These are phyloP conservation scores for Tachyglossus aculeatus DNA, from an alignment of 2,797 vertebrate genomes.

Conservation along the genomic window DNA sequence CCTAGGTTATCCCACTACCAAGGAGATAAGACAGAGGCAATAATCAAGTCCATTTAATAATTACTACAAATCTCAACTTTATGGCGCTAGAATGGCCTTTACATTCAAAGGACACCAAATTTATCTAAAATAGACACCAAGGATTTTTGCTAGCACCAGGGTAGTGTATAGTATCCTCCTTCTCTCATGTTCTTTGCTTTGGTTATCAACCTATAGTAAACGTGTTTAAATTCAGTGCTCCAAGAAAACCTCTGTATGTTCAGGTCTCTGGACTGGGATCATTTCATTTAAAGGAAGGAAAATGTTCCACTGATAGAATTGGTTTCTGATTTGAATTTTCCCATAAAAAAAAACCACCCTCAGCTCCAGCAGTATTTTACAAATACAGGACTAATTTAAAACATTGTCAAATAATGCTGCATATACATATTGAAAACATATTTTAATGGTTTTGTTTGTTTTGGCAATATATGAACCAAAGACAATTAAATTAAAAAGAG, in stretches of 20 bases:
- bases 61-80: constrained; percentile 19
- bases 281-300: constrained; percentile 15
- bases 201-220: background rate
- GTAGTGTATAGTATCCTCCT: constrained; percentile 1
- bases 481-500: constrained; percentile 70
- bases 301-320: background rate
- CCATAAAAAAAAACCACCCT: constrained; percentile 7
- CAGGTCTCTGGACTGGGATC: background rate
- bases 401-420: constrained; percentile 52
- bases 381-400: constrained; percentile 58
- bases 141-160: background rate
- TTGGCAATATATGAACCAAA: constrained; percentile 65
- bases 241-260: background rate
- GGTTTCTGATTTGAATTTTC: constrained; percentile 38
- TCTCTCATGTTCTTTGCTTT: constrained; percentile 22
- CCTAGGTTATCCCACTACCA: constrained; percentile 10
- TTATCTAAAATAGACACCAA: constrained; percentile 38
- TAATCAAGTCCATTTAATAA: constrained; percentile 24
- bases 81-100: constrained; percentile 32
- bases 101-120: constrained; percentile 37
- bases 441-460: constrained; percentile 68
- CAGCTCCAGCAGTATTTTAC: constrained; percentile 23
- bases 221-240: background rate
- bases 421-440: constrained; percentile 66
- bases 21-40: constrained; percentile 43